Evolutionary conservation across 2,113 vertebrate species (phyloP), one percentile per base, ranked within the genome.

Genomic region (Lepidothrix coronata): DNA sequence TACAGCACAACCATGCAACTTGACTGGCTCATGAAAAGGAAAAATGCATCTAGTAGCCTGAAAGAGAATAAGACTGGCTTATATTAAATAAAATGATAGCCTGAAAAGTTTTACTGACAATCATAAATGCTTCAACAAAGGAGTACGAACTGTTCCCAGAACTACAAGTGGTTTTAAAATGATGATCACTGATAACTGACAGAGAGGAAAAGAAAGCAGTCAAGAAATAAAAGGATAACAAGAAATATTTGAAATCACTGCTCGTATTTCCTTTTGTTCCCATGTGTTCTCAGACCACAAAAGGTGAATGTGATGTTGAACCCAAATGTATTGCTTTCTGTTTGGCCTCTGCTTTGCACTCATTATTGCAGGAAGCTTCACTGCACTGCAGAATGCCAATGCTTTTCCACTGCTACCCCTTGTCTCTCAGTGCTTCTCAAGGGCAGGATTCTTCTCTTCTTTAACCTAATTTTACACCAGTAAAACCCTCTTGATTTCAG

Each of bases 301-400:
- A 91, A 91, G 96, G 96, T 92, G 95, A 73, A 70, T 67, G 86
- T 14, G 89, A 23, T 91, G 89, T 35, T 95, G 96, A 96, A 94
- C 95, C 59, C 68, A 49, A 82, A 84, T 24, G 89, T 23, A 51
- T 73, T 93, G 90, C 92, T 84, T 91, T 95, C 68, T 87, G 49
- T 37, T 92, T 85, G 96, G 86, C 94, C 96, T 92, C 92, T 92
- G 91, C 93, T 70, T 27, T 66, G 94, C 79, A 59, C 94, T 96
- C 89, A 92, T 94, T 95, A 95, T 46, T 91, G 89, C 91, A 95
- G 95, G 77, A 92, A 89, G 77, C 89, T 73, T 58, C 51, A 66
- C 61, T 73, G 79, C 80, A 46, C 58, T 16, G 81, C 6, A 79
- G 91, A 96, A 96, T 95, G 73, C 59, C 84, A 95, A 85, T 82